phyloP scores from a whole-genome alignment of 2,113 vertebrate genomes.

The Ivindomyrus marchei region DNA sequence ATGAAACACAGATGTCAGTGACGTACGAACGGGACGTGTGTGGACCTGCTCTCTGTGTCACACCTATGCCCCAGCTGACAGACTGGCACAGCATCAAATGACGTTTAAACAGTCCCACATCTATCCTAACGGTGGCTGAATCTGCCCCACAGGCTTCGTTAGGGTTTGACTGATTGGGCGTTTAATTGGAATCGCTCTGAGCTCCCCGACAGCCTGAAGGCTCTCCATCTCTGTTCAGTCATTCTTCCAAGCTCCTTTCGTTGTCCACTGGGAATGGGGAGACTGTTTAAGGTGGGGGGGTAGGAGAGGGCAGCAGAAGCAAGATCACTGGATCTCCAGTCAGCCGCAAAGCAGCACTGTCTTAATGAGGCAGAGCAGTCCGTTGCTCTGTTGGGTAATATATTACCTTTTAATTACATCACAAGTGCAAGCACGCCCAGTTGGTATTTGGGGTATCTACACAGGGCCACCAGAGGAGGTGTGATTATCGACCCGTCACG shows the following conservation, averaged over 20 bases:
- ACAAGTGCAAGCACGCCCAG: no score
- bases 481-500: background rate
- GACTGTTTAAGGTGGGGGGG: background rate
- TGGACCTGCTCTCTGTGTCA: background rate
- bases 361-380: background rate
- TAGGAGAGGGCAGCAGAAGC: background rate
- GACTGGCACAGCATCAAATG: background rate
- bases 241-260: background rate
- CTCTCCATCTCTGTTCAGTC: background rate
- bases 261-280: background rate
- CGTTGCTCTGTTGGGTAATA: background rate
- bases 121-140: background rate
- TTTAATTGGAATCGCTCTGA: conserved; percentile 34
- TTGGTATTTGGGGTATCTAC: background rate
- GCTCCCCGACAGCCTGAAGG: background rate
- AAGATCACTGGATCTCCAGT: background rate
- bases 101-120: background rate
- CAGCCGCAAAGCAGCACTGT: background rate
- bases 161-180: conserved; percentile 37
- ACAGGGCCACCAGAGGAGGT: background rate
- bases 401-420: background rate
- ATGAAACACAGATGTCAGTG: background rate
- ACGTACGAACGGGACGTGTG: background rate
- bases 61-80: background rate
- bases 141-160: conserved; percentile 3